Conservation (phyloP, 2,797 vertebrate genomes). For the Salmo trutta region DNA sequence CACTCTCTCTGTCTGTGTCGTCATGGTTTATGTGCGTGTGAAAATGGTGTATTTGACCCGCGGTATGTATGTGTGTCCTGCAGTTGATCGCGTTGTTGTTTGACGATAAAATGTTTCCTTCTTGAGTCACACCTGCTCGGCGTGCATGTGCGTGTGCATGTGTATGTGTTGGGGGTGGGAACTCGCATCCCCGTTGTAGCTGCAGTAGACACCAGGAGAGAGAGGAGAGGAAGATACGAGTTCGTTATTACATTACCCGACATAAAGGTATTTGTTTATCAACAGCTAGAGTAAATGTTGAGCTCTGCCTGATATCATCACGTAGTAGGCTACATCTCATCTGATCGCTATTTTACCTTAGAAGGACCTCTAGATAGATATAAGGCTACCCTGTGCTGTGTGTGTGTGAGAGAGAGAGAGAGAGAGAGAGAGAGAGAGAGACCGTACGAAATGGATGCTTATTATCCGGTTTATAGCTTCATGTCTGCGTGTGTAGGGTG, state of each 20-base stretch:
- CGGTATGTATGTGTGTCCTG: constrained; percentile 19
- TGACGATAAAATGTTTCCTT: constrained; percentile 24
- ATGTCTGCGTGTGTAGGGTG: neutral
- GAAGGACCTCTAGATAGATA: neutral
- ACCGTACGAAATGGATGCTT: no score
- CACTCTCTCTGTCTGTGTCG: constrained; percentile 30
- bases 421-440: no score
- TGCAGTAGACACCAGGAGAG: constrained; percentile 38
- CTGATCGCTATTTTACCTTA: neutral
- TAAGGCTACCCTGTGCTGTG: neutral
- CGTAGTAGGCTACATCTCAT: neutral
- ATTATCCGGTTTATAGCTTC: neutral
- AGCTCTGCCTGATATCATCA: neutral
- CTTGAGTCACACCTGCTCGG: constrained; percentile 26
- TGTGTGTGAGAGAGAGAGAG: neutral
- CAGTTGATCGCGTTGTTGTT: constrained; percentile 7
- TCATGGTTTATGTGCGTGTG: constrained; percentile 53
- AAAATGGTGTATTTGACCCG: constrained; percentile 58
- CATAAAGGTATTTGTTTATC: neutral
- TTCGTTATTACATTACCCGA: neutral
- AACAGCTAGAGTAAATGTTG: neutral
- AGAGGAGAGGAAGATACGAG: constrained; percentile 27
- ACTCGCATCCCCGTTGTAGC: constrained; percentile 48
- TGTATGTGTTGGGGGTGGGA: constrained; percentile 55
- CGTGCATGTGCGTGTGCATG: neutral